phyloP scores from a whole-genome alignment of 2,888 invertebrate genomes.

The Athalia cordata region DNA sequence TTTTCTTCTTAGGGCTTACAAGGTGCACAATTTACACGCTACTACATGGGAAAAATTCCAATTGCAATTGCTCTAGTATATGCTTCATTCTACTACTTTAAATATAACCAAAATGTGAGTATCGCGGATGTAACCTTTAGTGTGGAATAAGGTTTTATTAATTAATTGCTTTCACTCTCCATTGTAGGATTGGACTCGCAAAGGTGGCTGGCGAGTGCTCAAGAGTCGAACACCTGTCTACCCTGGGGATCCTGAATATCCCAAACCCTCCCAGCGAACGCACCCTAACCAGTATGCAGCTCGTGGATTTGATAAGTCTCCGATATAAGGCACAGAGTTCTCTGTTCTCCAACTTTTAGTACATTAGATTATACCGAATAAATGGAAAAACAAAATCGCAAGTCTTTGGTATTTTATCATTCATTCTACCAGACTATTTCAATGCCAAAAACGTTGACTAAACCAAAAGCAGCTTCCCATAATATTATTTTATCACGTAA shows the following conservation, averaged over 20 bases:
- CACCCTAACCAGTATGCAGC: constrained; percentile 81
- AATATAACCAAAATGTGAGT: constrained; percentile 87
- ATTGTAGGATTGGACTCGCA: constrained; percentile 84
- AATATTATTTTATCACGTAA: too few relatives aligned
- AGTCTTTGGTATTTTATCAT: constrained; percentile 1
- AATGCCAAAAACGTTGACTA: not conserved
- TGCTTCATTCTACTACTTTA: constrained; percentile 83
- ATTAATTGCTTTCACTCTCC: constrained; percentile 25
- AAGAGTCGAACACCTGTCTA: constrained; percentile 76
- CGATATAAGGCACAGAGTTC: constrained; percentile 71
- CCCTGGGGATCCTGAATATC: constrained; percentile 84
- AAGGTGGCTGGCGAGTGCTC: constrained; percentile 83
- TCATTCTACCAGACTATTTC: not conserved
- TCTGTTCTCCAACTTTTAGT: constrained; percentile 18
- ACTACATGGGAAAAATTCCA: constrained; percentile 79
- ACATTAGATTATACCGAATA: constrained; percentile 22
- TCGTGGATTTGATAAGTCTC: constrained; percentile 82
- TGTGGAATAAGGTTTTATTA: not conserved
- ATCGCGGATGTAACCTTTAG: not conserved
- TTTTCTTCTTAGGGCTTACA: constrained; percentile 76
- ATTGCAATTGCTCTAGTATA: constrained; percentile 76
- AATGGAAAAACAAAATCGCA: constrained; percentile 16
- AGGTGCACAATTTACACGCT: constrained; percentile 77
- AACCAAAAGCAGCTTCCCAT: not conserved
- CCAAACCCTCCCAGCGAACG: constrained; percentile 77